Conservation (phyloP, 35 echinoderm and acorn worm genomes). For the Apostichopus japonicus region DNA sequence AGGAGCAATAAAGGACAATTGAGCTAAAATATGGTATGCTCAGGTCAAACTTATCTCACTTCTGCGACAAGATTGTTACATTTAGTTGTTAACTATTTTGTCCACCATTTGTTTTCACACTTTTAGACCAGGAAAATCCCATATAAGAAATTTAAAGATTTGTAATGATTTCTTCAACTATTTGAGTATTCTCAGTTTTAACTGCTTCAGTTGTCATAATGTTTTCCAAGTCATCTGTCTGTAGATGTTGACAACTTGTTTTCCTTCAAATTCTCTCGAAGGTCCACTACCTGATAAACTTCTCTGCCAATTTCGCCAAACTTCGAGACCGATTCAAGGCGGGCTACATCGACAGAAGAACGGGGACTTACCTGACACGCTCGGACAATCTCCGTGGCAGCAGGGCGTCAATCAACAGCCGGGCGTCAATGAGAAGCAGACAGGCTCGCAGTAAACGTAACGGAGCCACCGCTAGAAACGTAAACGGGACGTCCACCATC, state of each 20-base stretch:
- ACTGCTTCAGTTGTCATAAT: neutral
- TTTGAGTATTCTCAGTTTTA: too few species aligned
- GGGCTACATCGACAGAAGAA: constrained; percentile 72
- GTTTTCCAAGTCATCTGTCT: neutral
- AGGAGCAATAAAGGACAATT: too few species aligned
- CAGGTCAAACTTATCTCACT: too few species aligned
- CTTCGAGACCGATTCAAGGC: constrained; percentile 86
- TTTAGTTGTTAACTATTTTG: too few species aligned
- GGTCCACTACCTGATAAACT: constrained; percentile 82
- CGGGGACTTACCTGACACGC: constrained; percentile 73
- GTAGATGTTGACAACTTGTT: too few species aligned
- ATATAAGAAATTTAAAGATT: too few species aligned
- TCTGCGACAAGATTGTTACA: too few species aligned
- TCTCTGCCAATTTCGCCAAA: constrained; percentile 87
- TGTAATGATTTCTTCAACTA: too few species aligned
- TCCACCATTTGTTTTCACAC: too few species aligned
- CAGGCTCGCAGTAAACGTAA: constrained; percentile 36
- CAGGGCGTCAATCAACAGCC: constrained; percentile 57
- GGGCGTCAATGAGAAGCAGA: constrained; percentile 53
- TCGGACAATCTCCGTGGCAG: constrained; percentile 59
- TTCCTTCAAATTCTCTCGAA: constrained; percentile 19
- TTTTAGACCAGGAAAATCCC: too few species aligned
- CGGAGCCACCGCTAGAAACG: neutral
- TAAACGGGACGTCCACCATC: neutral
- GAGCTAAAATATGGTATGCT: too few species aligned